Evolutionary conservation across 1,140 invertebrate species (phyloP).

Genomic region (Sinella curviseta): DNA sequence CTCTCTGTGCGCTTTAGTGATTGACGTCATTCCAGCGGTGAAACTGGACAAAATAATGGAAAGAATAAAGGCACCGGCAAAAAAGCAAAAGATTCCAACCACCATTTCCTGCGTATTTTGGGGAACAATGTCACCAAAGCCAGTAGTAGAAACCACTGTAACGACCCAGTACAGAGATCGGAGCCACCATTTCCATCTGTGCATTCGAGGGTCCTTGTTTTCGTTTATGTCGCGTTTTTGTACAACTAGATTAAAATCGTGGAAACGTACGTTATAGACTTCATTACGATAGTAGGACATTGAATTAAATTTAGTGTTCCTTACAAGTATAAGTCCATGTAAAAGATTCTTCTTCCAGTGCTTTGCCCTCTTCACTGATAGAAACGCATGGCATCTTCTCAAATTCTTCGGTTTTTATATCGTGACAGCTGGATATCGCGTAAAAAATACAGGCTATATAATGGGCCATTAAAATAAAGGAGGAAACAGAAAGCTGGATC

Average conservation of each 20-base stretch:
- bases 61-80: not conserved
- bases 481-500: slow-evolving; percentile 11
- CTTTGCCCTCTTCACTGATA: not conserved
- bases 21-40: slow-evolving; percentile 13
- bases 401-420: not conserved
- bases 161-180: slow-evolving; percentile 20
- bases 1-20: slow-evolving; percentile 18
- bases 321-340: slow-evolving; percentile 6
- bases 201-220: not conserved
- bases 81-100: slow-evolving; percentile 2
- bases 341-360: not conserved
- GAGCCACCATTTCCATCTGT: not conserved
- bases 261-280: not conserved
- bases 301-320: not conserved
- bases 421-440: not conserved
- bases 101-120: slow-evolving; percentile 9
- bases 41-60: slow-evolving; percentile 13
- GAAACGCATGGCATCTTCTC: not conserved
- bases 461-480: slow-evolving; percentile 16
- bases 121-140: slow-evolving; percentile 15
- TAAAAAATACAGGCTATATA: slow-evolving; percentile 21
- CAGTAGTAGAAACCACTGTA: slow-evolving; percentile 1
- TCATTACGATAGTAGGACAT: not conserved
- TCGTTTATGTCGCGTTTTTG: not conserved
- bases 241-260: not conserved